A percentile compares a stretch with the other conserved stretches of the same genome.
phyloP scores from a whole-genome alignment of 2,113 vertebrate genomes.

The Hyperoodon ampullatus region DNA sequence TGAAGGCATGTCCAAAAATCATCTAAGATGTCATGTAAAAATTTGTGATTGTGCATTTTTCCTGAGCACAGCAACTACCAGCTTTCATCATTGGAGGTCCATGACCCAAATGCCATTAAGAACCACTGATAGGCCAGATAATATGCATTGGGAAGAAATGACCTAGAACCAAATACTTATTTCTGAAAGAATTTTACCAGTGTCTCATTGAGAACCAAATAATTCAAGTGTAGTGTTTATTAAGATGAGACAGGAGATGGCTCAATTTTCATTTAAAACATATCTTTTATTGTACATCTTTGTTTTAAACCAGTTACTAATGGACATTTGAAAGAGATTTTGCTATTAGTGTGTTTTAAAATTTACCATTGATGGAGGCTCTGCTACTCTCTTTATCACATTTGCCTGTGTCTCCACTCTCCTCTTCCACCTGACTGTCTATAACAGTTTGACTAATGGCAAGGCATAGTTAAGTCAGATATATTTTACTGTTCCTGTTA shows the following conservation, averaged over 20 bases:
- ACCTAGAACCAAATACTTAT: neutral
- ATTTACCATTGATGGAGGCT: neutral
- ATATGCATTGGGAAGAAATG: neutral
- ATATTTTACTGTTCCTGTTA: neutral
- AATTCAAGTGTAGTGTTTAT: neutral
- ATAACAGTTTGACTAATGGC: neutral
- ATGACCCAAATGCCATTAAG: neutral
- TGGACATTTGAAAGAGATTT: slow-evolving; percentile 31
- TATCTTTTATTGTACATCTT: neutral
- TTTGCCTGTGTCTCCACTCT: neutral
- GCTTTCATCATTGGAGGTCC: neutral
- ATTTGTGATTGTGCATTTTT: neutral
- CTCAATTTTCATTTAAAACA: slow-evolving; percentile 12
- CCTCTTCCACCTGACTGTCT: neutral
- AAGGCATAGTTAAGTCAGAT: neutral
- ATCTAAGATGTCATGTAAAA: neutral
- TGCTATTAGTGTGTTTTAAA: neutral
- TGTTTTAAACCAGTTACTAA: slow-evolving; percentile 13
- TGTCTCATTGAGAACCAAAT: neutral
- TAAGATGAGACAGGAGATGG: neutral
- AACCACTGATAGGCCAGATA: neutral
- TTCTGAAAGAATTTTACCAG: slow-evolving; percentile 24
- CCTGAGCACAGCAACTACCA: neutral
- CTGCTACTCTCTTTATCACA: neutral
- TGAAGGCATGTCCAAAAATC: neutral